These are phyloP conservation scores for Mionectes macconnelli DNA, from an alignment of 2,113 vertebrate species.

Conservation along the genomic window DNA sequence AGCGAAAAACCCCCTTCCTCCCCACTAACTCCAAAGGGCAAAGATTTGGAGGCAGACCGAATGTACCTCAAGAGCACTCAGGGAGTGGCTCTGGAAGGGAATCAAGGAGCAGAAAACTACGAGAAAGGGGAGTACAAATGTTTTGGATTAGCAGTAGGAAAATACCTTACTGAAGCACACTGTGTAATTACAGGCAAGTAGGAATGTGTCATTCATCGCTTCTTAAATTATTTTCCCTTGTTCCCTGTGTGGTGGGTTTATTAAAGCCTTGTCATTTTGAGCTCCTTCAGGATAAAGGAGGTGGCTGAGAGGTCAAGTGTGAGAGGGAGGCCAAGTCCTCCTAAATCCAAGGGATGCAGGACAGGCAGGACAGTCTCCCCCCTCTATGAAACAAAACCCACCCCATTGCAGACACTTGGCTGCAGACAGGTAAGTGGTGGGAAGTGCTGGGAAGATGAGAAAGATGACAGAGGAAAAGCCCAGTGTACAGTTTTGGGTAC, in stretches of 20 bases:
- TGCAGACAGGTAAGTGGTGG: background rate
- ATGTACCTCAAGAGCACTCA: background rate
- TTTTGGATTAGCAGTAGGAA: background rate
- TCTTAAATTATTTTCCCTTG: background rate
- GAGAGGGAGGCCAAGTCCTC: background rate
- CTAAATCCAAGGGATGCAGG: background rate
- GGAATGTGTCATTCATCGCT: constrained; percentile 14
- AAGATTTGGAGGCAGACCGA: background rate
- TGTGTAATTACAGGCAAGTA: constrained; percentile 14
- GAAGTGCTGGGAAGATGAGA: background rate
- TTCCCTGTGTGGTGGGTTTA: background rate
- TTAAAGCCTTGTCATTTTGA: background rate
- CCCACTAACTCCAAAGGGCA: background rate
- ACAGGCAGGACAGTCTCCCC: background rate
- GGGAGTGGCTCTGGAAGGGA: background rate
- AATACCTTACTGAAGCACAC: background rate
- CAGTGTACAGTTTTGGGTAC: background rate
- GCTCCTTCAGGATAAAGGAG: background rate
- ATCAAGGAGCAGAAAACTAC: background rate
- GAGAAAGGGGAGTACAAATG: background rate
- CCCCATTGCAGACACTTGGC: background rate
- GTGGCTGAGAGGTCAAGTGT: background rate
- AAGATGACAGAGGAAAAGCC: background rate
- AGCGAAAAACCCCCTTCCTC: background rate
- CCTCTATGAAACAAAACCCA: background rate